Evolutionary conservation across 2,888 invertebrate genomes (phyloP).

Genomic region (Euclidia mi): DNA sequence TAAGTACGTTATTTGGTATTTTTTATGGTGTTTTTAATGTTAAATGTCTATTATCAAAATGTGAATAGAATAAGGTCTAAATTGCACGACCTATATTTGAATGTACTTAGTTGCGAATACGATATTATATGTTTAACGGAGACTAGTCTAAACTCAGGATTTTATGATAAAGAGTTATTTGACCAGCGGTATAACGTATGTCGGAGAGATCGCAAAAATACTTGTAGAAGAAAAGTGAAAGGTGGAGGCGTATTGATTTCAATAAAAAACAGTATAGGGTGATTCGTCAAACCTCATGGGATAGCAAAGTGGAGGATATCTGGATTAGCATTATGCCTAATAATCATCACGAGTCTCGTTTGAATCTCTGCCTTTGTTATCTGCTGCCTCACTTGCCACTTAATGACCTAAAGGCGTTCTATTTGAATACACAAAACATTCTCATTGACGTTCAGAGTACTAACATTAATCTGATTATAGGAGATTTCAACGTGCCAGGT

Average conservation of each 20-base stretch:
- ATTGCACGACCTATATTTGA: slow-evolving; percentile 13
- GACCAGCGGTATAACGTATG: slow-evolving; percentile 28
- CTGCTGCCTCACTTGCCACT: too few relatives aligned
- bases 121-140: slow-evolving; percentile 32
- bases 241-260: slow-evolving; percentile 31
- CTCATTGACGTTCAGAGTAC: too few relatives aligned
- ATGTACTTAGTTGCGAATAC: slow-evolving; percentile 17
- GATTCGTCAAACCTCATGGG: slow-evolving; percentile 30
- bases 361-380: too few relatives aligned
- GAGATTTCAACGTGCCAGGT: too few relatives aligned
- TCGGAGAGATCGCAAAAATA: slow-evolving; percentile 20
- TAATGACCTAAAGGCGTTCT: too few relatives aligned
- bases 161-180: slow-evolving; percentile 22
- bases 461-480: too few relatives aligned
- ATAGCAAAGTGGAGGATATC: slow-evolving; percentile 26
- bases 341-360: too few relatives aligned
- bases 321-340: slow-evolving; percentile 19
- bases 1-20: not conserved
- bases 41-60: slow-evolving; percentile 21
- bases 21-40: not conserved
- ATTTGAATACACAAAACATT: too few relatives aligned
- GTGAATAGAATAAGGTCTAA: slow-evolving; percentile 20
- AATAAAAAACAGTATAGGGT: slow-evolving; percentile 18
- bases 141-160: slow-evolving; percentile 22
- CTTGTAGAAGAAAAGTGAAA: slow-evolving; percentile 15